Evolutionary conservation across 2,888 invertebrate genomes (phyloP).

Genomic region (Agapostemon virescens): DNA sequence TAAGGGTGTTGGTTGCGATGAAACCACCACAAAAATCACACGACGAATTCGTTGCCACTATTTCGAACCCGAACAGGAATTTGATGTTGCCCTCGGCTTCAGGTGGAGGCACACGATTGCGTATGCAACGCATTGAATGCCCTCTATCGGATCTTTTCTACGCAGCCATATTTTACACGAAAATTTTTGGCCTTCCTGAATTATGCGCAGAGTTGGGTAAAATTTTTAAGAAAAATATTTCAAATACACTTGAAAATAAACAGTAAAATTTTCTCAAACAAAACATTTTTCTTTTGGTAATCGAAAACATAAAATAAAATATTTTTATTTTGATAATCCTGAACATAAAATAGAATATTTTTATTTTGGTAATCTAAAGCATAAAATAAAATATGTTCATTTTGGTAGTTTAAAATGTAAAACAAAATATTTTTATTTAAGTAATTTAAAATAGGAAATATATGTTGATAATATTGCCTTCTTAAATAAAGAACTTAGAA

Average conservation of each 20-base stretch:
- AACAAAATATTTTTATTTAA: too few species aligned
- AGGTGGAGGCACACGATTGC: slow-evolving; percentile 47
- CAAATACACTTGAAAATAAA: background rate
- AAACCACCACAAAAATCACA: slow-evolving; percentile 24
- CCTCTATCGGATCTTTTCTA: slow-evolving; percentile 53
- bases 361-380: background rate
- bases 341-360: background rate
- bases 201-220: background rate
- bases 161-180: slow-evolving; percentile 40
- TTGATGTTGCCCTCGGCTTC: slow-evolving; percentile 31
- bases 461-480: too few species aligned
- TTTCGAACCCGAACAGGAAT: slow-evolving; percentile 37
- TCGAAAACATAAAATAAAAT: background rate
- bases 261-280: background rate
- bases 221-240: background rate
- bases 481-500: too few species aligned
- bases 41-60: slow-evolving; percentile 34
- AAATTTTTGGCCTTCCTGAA: slow-evolving; percentile 10
- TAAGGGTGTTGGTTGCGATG: slow-evolving; percentile 28
- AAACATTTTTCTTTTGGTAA: background rate
- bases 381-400: background rate
- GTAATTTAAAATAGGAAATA: background rate
- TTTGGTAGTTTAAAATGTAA: background rate
- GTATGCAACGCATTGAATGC: slow-evolving; percentile 50
- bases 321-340: too few species aligned